Conservation (phyloP, 2,888 invertebrate species). For the Thyatira batis region DNA sequence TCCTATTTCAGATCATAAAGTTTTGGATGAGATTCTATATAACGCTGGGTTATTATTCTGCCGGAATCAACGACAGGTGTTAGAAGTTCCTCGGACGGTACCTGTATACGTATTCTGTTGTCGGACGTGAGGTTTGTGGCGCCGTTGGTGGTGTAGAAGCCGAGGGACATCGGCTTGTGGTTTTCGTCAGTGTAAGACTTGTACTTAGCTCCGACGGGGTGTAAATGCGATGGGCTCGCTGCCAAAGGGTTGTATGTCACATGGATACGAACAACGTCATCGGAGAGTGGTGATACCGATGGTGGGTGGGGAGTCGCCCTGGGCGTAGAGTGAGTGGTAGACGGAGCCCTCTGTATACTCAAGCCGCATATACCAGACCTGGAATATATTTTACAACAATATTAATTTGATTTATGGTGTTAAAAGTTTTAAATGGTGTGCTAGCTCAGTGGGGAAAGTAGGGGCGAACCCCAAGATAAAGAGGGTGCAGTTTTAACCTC, state of each 20-base stretch:
- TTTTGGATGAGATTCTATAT: conserved; percentile 67
- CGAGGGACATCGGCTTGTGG: conserved; percentile 68
- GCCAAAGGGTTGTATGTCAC: conserved; percentile 86
- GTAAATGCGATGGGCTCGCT: conserved; percentile 80
- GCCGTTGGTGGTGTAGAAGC: conserved; percentile 80
- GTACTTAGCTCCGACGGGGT: conserved; percentile 70
- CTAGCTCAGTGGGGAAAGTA: too few species aligned
- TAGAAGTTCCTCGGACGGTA: conserved; percentile 86
- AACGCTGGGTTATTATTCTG: conserved; percentile 69
- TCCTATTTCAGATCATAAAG: conserved; percentile 68
- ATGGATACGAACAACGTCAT: conserved; percentile 89
- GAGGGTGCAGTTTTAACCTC: too few species aligned
- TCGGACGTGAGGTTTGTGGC: conserved; percentile 81
- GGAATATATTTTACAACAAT: conserved; percentile 35
- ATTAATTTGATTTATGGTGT: conserved; percentile 1
- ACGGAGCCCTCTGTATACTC: conserved; percentile 78
- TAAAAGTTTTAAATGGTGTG: background rate
- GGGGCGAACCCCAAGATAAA: too few species aligned
- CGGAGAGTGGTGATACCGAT: conserved; percentile 83
- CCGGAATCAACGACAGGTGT: conserved; percentile 85
- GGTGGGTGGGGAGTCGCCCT: conserved; percentile 84
- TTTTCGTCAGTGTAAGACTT: conserved; percentile 61
- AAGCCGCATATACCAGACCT: conserved; percentile 77
- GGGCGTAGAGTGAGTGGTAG: conserved; percentile 84
- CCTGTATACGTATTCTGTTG: conserved; percentile 88